phyloP scores from a whole-genome alignment of 1,140 invertebrate species.

The Nixonia krombeini region DNA sequence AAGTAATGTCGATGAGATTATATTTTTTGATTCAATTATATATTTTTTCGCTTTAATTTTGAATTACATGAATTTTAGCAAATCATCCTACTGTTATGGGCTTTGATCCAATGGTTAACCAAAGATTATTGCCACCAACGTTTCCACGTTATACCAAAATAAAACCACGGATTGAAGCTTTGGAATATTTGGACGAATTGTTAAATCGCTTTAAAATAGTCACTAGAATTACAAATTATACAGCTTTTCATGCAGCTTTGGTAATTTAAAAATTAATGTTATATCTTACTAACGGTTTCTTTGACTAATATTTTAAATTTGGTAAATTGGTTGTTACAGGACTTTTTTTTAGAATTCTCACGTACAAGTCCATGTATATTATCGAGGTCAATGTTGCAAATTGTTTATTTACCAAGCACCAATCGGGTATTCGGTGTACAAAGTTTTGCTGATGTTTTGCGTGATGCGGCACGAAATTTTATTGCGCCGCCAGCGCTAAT shows the following conservation, averaged over 20 bases:
- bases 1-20: too few species aligned
- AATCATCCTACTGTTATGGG: slow-evolving; percentile 79
- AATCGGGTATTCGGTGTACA: slow-evolving; percentile 70
- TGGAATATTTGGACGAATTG: slow-evolving; percentile 88
- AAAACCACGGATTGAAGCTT: slow-evolving; percentile 84
- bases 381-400: slow-evolving; percentile 92
- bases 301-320: not conserved
- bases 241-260: slow-evolving; percentile 86
- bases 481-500: slow-evolving; percentile 89
- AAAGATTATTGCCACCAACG: slow-evolving; percentile 94
- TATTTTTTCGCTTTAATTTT: too few species aligned
- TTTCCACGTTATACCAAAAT: slow-evolving; percentile 98
- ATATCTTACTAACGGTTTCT: not conserved
- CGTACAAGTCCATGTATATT: slow-evolving; percentile 91
- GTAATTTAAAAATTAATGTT: slow-evolving; percentile 71
- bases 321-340: slow-evolving; percentile 75
- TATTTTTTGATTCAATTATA: too few species aligned
- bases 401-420: slow-evolving; percentile 79
- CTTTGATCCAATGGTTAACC: slow-evolving; percentile 96
- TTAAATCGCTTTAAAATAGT: slow-evolving; percentile 85
- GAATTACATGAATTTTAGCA: slow-evolving; percentile 56
- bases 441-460: slow-evolving; percentile 84
- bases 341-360: slow-evolving; percentile 94
- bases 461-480: slow-evolving; percentile 88
- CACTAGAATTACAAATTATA: slow-evolving; percentile 85